These are phyloP conservation scores for Apantesis nais DNA, from an alignment of 2,888 invertebrate species.

Conservation along the genomic window DNA sequence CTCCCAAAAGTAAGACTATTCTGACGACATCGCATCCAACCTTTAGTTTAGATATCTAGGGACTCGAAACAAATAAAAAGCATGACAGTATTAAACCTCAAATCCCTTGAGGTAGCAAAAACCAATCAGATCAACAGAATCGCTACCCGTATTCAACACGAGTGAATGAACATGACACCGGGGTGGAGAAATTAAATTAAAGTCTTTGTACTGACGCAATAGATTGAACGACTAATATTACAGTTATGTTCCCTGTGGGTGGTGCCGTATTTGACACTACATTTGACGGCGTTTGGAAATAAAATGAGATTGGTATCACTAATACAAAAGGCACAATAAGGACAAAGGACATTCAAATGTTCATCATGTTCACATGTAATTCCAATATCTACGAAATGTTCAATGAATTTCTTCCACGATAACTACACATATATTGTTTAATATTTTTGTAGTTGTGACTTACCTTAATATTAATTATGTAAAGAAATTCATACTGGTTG, in stretches of 20 bases:
- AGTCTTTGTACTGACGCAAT: slow-evolving; percentile 1
- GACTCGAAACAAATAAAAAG: slow-evolving; percentile 2
- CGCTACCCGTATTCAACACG: slow-evolving; percentile 1
- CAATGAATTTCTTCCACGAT: background rate
- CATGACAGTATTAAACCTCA: slow-evolving; percentile 2
- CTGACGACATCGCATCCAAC: background rate
- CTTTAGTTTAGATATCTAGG: background rate
- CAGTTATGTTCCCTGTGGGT: background rate
- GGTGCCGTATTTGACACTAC: background rate
- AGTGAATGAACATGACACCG: slow-evolving; percentile 6
- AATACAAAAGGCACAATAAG: background rate
- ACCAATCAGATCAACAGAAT: slow-evolving; percentile 6
- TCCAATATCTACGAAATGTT: background rate
- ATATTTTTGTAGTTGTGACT: background rate
- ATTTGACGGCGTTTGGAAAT: background rate
- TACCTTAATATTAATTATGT: background rate
- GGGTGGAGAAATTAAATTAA: slow-evolving; percentile 2
- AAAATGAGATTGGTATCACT: background rate
- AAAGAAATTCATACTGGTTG: background rate
- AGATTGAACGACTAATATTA: background rate
- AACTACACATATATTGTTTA: background rate
- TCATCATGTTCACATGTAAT: background rate
- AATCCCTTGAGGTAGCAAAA: slow-evolving; percentile 9
- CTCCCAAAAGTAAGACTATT: slow-evolving; percentile 1
- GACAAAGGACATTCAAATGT: background rate